Evolutionary conservation across 2,797 vertebrate genomes (phyloP).

Genomic region (Threskiornis aethiopicus): DNA sequence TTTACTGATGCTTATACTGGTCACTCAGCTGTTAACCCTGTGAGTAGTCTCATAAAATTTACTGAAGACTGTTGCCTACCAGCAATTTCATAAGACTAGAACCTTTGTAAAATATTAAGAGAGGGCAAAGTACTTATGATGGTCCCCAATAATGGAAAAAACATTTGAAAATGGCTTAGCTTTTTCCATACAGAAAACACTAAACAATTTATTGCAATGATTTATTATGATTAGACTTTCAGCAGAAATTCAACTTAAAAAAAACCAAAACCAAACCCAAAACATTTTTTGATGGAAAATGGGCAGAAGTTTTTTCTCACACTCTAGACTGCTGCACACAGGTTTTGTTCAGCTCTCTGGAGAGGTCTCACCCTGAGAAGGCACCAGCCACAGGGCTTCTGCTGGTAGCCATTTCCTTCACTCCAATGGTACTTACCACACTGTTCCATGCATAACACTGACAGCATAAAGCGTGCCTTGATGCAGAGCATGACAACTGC

Average conservation of each 20-base stretch:
- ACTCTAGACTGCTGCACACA: neutral
- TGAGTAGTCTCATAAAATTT: neutral
- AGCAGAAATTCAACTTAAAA: neutral
- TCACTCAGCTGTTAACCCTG: neutral
- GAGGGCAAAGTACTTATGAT: neutral
- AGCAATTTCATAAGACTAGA: neutral
- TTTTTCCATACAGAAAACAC: neutral
- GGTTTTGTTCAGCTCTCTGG: neutral
- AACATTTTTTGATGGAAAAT: neutral
- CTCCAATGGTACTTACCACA: neutral
- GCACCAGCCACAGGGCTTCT: rapidly evolving
- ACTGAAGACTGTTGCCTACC: neutral
- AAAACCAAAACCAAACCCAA: neutral
- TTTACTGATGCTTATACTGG: neutral
- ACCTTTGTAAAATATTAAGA: neutral
- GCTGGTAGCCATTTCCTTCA: neutral
- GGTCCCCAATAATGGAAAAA: neutral
- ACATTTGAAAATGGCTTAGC: neutral
- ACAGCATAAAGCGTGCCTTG: rapidly evolving
- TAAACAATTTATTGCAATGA: neutral
- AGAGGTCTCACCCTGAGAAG: neutral
- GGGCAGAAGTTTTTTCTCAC: neutral
- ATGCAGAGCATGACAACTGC: neutral
- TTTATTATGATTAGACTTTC: neutral
- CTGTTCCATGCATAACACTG: rapidly evolving